Conservation (phyloP, 2,797 vertebrate genomes). For the Poeciliopsis presidionis region DNA sequence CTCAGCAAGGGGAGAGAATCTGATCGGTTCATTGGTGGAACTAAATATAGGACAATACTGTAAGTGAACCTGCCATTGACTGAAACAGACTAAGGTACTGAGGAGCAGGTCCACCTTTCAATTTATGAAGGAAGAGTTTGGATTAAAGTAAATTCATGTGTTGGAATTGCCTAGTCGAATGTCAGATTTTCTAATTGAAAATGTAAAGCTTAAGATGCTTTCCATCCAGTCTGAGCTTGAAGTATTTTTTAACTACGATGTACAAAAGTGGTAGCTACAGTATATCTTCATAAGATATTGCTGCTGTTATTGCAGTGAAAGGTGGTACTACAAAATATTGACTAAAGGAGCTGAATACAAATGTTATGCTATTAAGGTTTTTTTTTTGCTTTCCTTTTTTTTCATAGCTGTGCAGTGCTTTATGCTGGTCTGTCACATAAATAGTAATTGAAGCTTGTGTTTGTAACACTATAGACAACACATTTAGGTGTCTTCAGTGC, state of each 20-base stretch:
- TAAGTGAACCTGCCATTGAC: not conserved
- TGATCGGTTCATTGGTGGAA: not conserved
- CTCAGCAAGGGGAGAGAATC: not conserved
- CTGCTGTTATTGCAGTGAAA: not conserved
- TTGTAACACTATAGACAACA: not conserved
- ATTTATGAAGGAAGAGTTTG: not conserved
- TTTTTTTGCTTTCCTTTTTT: not conserved
- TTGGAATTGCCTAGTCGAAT: not conserved
- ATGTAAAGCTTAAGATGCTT: not conserved
- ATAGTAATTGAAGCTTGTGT: not conserved
- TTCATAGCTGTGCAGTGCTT: not conserved
- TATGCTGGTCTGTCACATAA: not conserved
- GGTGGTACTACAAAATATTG: not conserved
- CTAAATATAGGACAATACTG: not conserved
- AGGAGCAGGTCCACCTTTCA: not conserved
- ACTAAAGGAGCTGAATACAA: not conserved
- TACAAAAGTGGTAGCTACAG: not conserved
- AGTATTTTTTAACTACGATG: not conserved
- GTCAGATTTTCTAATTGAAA: not conserved
- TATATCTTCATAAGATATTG: not conserved
- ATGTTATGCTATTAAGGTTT: not conserved
- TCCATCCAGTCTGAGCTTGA: not conserved
- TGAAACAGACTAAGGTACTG: not conserved
- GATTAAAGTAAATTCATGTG: not conserved
- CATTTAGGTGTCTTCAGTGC: not conserved